phyloP scores from a whole-genome alignment of 2,888 invertebrate species.

The Synanthedon myopaeformis region DNA sequence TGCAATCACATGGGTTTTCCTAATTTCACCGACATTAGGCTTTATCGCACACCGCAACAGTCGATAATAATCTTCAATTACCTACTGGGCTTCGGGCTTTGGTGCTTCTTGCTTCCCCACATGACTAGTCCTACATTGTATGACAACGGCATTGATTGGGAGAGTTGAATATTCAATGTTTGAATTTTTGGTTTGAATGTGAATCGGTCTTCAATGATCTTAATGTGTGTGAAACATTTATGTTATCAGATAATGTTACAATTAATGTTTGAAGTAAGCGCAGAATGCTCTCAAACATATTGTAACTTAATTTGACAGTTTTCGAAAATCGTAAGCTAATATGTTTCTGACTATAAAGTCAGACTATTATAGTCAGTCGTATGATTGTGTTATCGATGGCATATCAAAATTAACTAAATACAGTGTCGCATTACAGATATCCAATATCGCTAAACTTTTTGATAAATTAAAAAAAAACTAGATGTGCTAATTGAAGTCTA shows the following conservation, averaged over 20 bases:
- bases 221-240: background rate
- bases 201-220: background rate
- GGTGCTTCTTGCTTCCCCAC: constrained; percentile 82
- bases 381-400: no score
- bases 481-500: no score
- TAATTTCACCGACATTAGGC: constrained; percentile 74
- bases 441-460: no score
- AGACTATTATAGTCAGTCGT: no score
- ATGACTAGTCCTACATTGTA: constrained; percentile 79
- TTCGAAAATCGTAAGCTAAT: no score
- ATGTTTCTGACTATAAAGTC: no score
- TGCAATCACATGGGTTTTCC: constrained; percentile 98
- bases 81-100: constrained; percentile 79
- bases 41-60: constrained; percentile 62
- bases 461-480: no score
- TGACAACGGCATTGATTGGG: constrained; percentile 72
- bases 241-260: background rate
- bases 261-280: no score
- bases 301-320: no score
- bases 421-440: no score
- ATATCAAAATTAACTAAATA: no score
- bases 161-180: constrained; percentile 7
- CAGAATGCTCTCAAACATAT: no score
- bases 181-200: background rate
- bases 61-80: constrained; percentile 75